A percentile compares a stretch with the other conserved stretches of the same genome.
phyloP scores from a whole-genome alignment of 1,140 invertebrate genomes.

The Acarapis woodi region DNA sequence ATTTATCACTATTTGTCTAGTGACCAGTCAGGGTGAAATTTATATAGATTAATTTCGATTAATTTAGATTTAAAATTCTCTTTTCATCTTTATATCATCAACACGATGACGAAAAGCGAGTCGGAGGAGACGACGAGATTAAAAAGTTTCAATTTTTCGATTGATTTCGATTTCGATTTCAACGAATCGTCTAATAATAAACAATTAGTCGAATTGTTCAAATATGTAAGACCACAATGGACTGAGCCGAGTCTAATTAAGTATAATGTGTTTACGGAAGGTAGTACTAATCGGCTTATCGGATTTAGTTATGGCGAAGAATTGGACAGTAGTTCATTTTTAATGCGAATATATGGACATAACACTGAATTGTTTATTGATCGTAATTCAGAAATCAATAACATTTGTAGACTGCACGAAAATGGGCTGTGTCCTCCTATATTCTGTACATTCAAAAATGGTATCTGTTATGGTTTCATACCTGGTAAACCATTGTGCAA shows the following conservation, averaged over 20 bases:
- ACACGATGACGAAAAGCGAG: too few species aligned
- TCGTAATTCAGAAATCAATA: constrained; percentile 41
- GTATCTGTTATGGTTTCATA: constrained; percentile 68
- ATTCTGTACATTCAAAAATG: constrained; percentile 76
- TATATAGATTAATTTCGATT: too few species aligned
- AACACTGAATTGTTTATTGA: constrained; percentile 80
- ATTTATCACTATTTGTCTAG: too few species aligned
- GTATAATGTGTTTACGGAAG: constrained; percentile 41
- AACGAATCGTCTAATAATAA: too few species aligned
- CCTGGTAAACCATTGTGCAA: constrained; percentile 44
- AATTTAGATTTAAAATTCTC: too few species aligned
- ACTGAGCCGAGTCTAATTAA: background rate
- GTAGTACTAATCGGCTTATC: constrained; percentile 75
- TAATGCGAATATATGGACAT: constrained; percentile 69
- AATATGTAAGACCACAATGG: too few species aligned
- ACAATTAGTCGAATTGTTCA: too few species aligned
- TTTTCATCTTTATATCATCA: too few species aligned
- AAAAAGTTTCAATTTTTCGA: too few species aligned
- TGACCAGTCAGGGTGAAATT: too few species aligned
- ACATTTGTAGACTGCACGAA: constrained; percentile 35
- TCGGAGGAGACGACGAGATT: too few species aligned
- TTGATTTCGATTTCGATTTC: too few species aligned
- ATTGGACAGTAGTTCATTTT: constrained; percentile 30
- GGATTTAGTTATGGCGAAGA: constrained; percentile 33
- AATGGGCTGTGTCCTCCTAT: constrained; percentile 48